phyloP scores from a whole-genome alignment of 2,888 invertebrate species.

The Chaetogeoica ovagalla region DNA sequence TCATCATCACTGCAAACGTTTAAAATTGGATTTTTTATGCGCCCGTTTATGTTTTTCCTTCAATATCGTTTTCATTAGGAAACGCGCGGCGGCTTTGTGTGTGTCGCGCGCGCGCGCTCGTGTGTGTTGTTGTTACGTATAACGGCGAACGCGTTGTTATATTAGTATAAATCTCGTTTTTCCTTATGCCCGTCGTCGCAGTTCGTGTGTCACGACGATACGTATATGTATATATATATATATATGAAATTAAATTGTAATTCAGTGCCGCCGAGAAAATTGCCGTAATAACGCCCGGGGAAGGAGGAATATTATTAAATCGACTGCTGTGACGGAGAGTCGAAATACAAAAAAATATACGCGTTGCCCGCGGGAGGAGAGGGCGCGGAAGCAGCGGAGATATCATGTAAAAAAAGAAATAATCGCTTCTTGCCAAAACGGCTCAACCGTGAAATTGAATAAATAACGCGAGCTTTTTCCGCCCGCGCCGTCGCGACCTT shows the following conservation, averaged over 20 bases:
- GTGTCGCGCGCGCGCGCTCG: too few species aligned
- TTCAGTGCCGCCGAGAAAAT: conserved; percentile 43
- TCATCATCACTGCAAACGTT: neutral
- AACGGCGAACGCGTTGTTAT: too few species aligned
- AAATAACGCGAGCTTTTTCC: conserved; percentile 45
- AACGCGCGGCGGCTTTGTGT: conserved; percentile 23
- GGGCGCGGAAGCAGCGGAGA: conserved; percentile 9
- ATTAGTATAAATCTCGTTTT: conserved; percentile 42
- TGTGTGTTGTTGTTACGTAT: too few species aligned
- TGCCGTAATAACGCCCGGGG: conserved; percentile 48
- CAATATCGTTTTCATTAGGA: conserved; percentile 45
- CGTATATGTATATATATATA: too few species aligned
- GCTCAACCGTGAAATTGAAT: conserved; percentile 53
- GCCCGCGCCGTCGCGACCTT: conserved; percentile 25
- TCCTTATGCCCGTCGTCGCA: neutral
- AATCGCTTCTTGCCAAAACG: conserved; percentile 52
- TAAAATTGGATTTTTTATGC: conserved; percentile 42
- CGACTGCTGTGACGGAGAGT: conserved; percentile 30
- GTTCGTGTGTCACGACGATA: conserved; percentile 37
- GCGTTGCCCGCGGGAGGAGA: neutral
- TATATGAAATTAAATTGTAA: conserved; percentile 46
- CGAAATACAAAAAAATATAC: conserved; percentile 27
- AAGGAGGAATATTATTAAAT: conserved; percentile 47
- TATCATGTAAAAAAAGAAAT: conserved; percentile 47
- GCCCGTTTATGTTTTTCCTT: neutral